Conservation (phyloP, 2,888 invertebrate species). For the Brachypterus glaber region DNA sequence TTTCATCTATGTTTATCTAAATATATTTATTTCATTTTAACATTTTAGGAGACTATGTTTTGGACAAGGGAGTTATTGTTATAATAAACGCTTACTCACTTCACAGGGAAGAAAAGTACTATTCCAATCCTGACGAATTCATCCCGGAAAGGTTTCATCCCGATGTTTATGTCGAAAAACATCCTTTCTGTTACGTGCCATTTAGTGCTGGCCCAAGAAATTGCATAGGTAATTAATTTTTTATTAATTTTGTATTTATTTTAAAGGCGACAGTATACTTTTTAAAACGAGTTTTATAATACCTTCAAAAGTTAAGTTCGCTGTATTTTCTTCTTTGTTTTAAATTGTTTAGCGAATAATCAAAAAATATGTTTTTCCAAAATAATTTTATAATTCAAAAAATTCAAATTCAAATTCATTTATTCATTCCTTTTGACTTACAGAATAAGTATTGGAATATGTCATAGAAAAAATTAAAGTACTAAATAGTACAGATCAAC, state of each 20-base stretch:
- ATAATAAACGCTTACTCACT: conserved; percentile 10
- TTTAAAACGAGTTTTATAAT: conserved; percentile 12
- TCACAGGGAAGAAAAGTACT: conserved; percentile 14
- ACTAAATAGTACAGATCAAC: no score
- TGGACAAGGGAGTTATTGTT: conserved; percentile 9
- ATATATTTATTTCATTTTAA: no score
- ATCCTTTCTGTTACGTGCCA: conserved; percentile 30
- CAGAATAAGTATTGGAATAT: no score
- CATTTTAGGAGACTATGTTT: conserved; percentile 8
- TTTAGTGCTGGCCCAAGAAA: conserved; percentile 33
- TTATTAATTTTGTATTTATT: conserved; percentile 1
- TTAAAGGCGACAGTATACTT: conserved; percentile 16
- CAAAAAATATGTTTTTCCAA: no score
- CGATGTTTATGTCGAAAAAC: conserved; percentile 21
- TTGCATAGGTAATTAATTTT: conserved; percentile 26
- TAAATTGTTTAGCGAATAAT: no score
- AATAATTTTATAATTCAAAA: no score
- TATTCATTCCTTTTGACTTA: no score
- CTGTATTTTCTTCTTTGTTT: no score
- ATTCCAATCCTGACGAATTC: conserved; percentile 18
- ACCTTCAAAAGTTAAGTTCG: no score
- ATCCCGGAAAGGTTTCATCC: conserved; percentile 18
- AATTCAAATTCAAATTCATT: no score
- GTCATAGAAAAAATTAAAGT: no score
- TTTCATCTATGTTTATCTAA: neutral